phyloP scores from a whole-genome alignment of 2,113 vertebrate genomes.

The Addax nasomaculatus region DNA sequence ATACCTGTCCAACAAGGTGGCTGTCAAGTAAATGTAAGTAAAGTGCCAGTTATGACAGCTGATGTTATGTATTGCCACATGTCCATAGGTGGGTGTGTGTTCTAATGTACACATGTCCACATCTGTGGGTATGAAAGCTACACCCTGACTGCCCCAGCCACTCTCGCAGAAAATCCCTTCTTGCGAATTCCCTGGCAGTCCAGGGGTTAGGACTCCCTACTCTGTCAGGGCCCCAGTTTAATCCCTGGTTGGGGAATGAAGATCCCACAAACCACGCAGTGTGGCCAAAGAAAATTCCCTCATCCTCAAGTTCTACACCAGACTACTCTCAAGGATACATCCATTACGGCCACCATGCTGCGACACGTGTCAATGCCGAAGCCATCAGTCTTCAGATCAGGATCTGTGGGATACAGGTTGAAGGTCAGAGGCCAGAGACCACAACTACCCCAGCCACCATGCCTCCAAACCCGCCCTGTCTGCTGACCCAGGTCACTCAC shows the following conservation, averaged over 20 bases:
- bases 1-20: neutral
- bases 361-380: slow-evolving; percentile 92
- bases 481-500: slow-evolving; percentile 78
- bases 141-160: neutral
- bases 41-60: neutral
- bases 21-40: neutral
- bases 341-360: slow-evolving; percentile 96
- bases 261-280: neutral
- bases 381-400: slow-evolving; percentile 89
- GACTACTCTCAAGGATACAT: slow-evolving; percentile 86
- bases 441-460: neutral
- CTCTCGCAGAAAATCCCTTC: neutral
- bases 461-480: neutral
- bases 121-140: neutral
- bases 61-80: neutral
- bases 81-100: neutral
- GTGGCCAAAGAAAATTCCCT: neutral
- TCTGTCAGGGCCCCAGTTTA: neutral
- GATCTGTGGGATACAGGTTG: slow-evolving; percentile 73
- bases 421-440: slow-evolving; percentile 23
- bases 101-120: neutral
- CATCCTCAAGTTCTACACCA: neutral
- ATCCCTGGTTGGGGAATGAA: neutral
- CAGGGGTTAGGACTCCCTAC: neutral
- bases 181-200: neutral